These are phyloP conservation scores for Orcinus orca DNA, from an alignment of 2,113 vertebrate species.

Conservation along the genomic window DNA sequence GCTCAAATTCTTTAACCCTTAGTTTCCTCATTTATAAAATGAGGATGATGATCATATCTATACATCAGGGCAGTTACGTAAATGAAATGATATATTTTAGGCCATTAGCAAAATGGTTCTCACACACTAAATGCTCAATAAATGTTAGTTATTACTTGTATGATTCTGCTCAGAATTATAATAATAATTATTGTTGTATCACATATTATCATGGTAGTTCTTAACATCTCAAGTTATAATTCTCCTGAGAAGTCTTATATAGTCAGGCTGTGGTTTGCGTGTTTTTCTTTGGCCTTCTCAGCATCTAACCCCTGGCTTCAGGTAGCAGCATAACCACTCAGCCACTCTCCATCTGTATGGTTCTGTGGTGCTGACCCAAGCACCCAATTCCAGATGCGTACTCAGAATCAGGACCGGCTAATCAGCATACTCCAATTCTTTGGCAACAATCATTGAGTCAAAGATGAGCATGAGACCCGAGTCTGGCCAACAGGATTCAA, in stretches of 20 bases:
- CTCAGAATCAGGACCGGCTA: background rate
- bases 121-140: background rate
- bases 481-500: background rate
- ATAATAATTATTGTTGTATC: background rate
- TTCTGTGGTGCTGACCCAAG: background rate
- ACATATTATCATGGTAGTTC: background rate
- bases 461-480: background rate
- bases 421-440: background rate
- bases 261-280: background rate
- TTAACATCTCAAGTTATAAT: background rate
- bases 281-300: background rate
- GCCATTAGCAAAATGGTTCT: background rate
- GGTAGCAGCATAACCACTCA: background rate
- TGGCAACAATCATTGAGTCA: background rate
- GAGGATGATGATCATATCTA: background rate
- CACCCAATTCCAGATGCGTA: background rate
- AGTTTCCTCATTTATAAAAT: background rate
- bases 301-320: background rate
- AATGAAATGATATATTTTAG: background rate
- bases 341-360: rapidly evolving
- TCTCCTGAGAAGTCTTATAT: background rate
- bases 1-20: background rate
- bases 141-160: background rate
- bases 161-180: background rate
- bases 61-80: background rate